These are phyloP conservation scores for Echinops telfairi DNA, from an alignment of 2,113 vertebrate genomes.

Conservation along the genomic window DNA sequence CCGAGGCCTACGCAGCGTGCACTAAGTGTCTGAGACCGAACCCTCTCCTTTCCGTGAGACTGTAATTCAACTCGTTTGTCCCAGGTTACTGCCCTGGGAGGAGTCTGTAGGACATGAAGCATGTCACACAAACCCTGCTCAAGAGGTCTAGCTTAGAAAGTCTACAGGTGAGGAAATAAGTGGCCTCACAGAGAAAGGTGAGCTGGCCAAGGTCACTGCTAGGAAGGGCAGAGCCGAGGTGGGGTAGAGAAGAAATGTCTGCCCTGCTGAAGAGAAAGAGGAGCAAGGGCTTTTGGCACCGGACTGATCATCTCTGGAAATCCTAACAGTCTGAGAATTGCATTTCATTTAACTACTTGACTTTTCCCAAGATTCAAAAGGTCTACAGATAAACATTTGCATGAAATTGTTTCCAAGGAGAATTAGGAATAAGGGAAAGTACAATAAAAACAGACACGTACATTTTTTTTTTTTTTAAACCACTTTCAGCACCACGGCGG, in stretches of 20 bases:
- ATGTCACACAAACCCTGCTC: neutral
- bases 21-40: neutral
- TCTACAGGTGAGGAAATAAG: neutral
- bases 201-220: neutral
- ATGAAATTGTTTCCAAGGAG: conserved; percentile 40
- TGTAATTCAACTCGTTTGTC: neutral
- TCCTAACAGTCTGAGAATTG: neutral
- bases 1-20: neutral
- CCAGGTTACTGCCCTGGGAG: neutral
- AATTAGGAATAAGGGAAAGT: neutral
- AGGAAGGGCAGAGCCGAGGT: neutral
- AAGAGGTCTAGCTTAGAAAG: neutral
- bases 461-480: no score
- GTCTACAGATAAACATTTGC: conserved; percentile 13
- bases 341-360: conserved; percentile 21
- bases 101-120: neutral
- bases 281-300: neutral
- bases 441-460: neutral
- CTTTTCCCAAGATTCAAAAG: conserved; percentile 39
- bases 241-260: neutral
- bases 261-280: neutral
- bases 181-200: neutral
- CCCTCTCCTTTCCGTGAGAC: neutral
- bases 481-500: neutral
- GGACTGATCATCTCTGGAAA: neutral